Base-by-base conservation (phyloP, 1,140 invertebrate species). In the Homalodisca vitripennis region DNA sequence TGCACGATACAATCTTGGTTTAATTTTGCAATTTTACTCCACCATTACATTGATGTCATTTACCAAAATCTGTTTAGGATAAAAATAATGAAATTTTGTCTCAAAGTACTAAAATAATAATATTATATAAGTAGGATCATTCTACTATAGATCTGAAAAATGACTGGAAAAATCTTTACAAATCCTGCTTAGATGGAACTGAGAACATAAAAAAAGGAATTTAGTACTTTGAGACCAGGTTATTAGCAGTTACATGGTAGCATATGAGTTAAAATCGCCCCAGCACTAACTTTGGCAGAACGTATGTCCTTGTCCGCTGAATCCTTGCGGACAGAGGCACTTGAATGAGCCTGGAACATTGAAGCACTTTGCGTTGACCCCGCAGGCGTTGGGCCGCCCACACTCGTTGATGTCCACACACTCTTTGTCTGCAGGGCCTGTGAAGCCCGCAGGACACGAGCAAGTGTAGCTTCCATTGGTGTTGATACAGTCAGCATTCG, bases 231-330 rank as follows among this genome's bases (percentile, higher is more conserved):
- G n/a, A n/a, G n/a, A 57, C 14, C 6, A 57, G 14, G 14, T 31
- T 63, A 3, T 41, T 31, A 63, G 3, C 14, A 32, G 60, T 31
- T 51, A 51, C 2, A n/a, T 51, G 6, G 48, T 51, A 12, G 34
- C 34, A n/a, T 6, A 51, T 51, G 17, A 51, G 48, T 3, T 51
- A 20, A 51, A 20, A 20, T n/a, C 74, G 53, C 80, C n/a, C n/a
- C n/a, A n/a, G n/a, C 82, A 88, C 87, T 92, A 87, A 92, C 92
- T 93, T 83, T 92, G 87, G 82, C 88, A 90, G 76, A 86, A 82
- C 26, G 83, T 83, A 73, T 85, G 81, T 70, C 87, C 86, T 78
- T 89, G 86, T 70, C 84, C 84, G 26, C 78, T 75, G 74, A 82
- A 84, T 47, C 85, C 91, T 71, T 82, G 79, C 13, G 87, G 88